Base-by-base conservation (phyloP, 2,797 vertebrate species). In the Gastrophryne carolinensis region DNA sequence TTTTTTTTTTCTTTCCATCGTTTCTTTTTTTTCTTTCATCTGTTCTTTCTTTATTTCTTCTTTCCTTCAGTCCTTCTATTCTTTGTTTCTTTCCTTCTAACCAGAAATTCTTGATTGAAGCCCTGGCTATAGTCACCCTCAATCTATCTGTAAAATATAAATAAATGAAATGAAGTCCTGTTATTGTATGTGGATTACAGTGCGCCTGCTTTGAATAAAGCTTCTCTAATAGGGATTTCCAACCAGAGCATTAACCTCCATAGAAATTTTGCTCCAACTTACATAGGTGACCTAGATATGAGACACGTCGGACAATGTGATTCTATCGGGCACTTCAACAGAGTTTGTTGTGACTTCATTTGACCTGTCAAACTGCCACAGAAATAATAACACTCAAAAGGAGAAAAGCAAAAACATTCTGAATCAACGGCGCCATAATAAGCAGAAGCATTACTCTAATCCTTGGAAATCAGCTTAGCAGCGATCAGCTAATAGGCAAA, bases 401-500 rank as follows among this genome's bases (percentile, higher is more conserved):
- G 17, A 29, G 44, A 27, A 19, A n/a, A n/a, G 3, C 27, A 35
- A 15, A 21, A 53, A 17, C 0, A 21, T 9, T 24, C 24, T 27
- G 23, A 58, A 74, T 8, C 27, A 19, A 39, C n/a, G 23, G 39
- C 15, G 1, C 23, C 7, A 35, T 39, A 67, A 39, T 58, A 62
- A 62, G 49, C 50, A 63, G n/a, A 13, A 23, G 49, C 26, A 62
- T 77, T 71, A 71, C 10, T n/a, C 10, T 77, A 77, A 77, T 77
- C 67, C 34, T 17, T 23, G 10, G 24, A 64, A 50, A 77, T 65
- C 58, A 70, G 74, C 63, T 77, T 77, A 57, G 21, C 44, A 24
- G 64, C 54, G 47, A 27, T 15, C 50, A 21, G 15, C 50, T 41
- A 37, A 58, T 47, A 50, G 34, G 32, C 50, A 17, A 52, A 54